These are phyloP conservation scores for Ploceus nigricollis DNA, from an alignment of 2,113 vertebrate genomes.

Conservation along the genomic window DNA sequence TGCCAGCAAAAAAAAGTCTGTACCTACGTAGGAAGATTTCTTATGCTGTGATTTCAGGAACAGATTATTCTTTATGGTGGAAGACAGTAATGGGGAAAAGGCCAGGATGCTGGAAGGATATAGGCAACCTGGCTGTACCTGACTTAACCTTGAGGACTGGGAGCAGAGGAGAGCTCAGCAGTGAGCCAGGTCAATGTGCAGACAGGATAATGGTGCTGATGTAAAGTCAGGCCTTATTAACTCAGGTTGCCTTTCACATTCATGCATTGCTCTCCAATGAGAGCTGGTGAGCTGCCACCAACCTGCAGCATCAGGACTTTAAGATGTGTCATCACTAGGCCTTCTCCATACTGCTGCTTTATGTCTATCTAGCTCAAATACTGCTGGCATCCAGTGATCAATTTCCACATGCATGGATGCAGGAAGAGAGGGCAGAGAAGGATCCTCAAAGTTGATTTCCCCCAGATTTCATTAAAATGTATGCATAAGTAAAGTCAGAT, in stretches of 20 bases:
- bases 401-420: background rate
- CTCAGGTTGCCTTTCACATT: background rate
- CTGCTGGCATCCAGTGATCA: background rate
- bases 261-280: accelerated
- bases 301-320: background rate
- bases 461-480: background rate
- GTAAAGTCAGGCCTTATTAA: background rate
- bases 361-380: background rate
- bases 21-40: background rate
- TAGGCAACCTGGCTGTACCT: background rate
- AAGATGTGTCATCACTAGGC: background rate
- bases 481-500: background rate
- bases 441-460: background rate
- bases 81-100: background rate
- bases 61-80: background rate
- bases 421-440: background rate
- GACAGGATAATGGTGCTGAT: background rate
- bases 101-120: background rate
- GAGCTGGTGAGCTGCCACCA: background rate
- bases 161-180: background rate
- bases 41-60: background rate
- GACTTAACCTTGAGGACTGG: background rate
- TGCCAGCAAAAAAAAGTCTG: background rate
- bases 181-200: background rate
- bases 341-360: background rate